Conservation (phyloP, 2,797 vertebrate genomes). For the Rousettus madagascariensis region DNA sequence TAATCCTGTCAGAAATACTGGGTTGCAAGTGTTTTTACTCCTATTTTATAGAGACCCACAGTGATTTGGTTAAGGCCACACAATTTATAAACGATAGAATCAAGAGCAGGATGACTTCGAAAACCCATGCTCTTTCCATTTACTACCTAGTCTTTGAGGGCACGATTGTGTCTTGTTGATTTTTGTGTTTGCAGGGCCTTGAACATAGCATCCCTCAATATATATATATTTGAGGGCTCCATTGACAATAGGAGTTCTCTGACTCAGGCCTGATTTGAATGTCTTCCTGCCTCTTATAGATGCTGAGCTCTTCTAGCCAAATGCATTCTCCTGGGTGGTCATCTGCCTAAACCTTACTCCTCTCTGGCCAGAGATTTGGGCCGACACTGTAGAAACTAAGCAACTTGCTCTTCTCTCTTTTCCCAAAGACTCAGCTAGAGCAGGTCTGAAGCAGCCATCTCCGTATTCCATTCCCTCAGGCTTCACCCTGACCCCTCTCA, state of each 20-base stretch:
- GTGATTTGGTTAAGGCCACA: background rate
- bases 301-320: background rate
- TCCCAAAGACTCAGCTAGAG: background rate
- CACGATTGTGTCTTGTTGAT: background rate
- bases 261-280: background rate
- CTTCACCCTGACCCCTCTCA: background rate
- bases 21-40: background rate
- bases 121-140: background rate
- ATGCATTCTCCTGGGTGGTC: background rate
- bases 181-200: background rate
- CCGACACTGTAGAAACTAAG: background rate
- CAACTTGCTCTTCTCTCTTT: background rate
- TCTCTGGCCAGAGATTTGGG: background rate
- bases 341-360: background rate
- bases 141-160: background rate
- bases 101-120: background rate
- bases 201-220: background rate
- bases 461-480: background rate
- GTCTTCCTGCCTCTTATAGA: background rate
- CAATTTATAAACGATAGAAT: background rate
- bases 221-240: background rate
- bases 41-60: background rate
- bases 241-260: rapidly evolving
- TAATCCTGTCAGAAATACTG: background rate
- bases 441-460: background rate